These are phyloP conservation scores for Polydrusus cervinus DNA, from an alignment of 2,888 invertebrate genomes.

Conservation along the genomic window DNA sequence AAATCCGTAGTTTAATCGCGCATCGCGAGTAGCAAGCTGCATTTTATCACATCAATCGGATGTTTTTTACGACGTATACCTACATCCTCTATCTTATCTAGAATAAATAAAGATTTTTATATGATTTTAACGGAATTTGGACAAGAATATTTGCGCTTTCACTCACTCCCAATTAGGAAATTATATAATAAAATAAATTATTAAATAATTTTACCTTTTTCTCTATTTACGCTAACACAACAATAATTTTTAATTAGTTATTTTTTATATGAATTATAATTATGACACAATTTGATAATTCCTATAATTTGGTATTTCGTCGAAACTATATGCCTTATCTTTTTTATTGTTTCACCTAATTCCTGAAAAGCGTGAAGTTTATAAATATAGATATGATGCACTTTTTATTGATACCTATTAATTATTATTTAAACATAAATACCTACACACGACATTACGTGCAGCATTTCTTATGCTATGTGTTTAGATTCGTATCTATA, in stretches of 20 bases:
- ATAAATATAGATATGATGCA: conserved; percentile 39
- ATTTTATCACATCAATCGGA: no score
- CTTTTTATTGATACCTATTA: conserved; percentile 30
- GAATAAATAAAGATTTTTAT: not conserved
- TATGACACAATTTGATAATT: not conserved
- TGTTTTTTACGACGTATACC: no score
- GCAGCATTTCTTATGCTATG: conserved; percentile 15
- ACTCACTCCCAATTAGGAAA: not conserved
- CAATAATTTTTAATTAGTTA: not conserved
- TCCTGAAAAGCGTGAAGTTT: not conserved
- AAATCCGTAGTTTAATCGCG: no score
- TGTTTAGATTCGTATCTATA: conserved; percentile 34
- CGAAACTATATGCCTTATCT: not conserved
- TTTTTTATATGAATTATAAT: not conserved
- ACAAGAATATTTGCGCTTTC: not conserved
- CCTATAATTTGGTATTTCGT: not conserved
- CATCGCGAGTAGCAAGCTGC: no score
- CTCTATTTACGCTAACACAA: not conserved
- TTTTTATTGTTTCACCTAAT: conserved; percentile 2
- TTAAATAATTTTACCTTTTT: no score
- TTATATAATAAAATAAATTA: not conserved
- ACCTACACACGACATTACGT: conserved; percentile 29
- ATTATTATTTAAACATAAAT: conserved; percentile 33
- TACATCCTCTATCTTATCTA: not conserved
- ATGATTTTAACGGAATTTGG: not conserved